phyloP scores from a whole-genome alignment of 2,888 invertebrate genomes.

The Tridacna gigas region DNA sequence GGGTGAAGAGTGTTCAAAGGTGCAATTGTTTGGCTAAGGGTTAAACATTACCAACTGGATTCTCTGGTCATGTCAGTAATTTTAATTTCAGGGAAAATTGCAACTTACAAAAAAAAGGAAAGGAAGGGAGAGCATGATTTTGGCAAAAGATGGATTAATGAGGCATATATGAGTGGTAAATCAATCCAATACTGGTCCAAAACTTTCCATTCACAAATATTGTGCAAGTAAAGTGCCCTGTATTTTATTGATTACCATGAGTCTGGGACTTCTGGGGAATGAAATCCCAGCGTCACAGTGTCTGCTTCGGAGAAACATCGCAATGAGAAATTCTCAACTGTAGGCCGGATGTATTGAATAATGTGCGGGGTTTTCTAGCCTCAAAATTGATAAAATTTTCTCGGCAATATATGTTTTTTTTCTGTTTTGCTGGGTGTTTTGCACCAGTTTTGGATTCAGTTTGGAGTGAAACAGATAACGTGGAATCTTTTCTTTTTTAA shows the following conservation, averaged over 20 bases:
- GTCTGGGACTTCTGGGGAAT: slow-evolving; percentile 28
- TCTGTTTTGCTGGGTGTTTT: neutral
- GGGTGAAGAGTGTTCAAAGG: no score
- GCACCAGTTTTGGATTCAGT: neutral
- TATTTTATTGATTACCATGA: slow-evolving; percentile 49
- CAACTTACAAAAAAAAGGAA: no score
- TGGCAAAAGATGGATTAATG: no score
- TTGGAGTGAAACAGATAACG: neutral
- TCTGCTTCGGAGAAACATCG: slow-evolving; percentile 14
- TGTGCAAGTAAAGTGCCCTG: slow-evolving; percentile 34
- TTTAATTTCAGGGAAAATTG: no score
- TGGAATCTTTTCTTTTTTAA: neutral
- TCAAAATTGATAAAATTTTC: slow-evolving; percentile 19
- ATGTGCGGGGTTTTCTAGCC: slow-evolving; percentile 9
- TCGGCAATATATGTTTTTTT: slow-evolving; percentile 1
- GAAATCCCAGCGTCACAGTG: slow-evolving; percentile 19
- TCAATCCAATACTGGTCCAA: no score
- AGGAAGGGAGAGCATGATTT: no score
- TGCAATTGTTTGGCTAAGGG: no score
- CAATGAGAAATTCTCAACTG: slow-evolving; percentile 5
- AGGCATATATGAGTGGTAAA: no score
- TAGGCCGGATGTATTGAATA: slow-evolving; percentile 26
- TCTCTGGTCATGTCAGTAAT: no score
- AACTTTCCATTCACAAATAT: slow-evolving; percentile 15
- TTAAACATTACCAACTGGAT: no score